Conservation (phyloP, 1,140 invertebrate species). For the Sinonovacula constricta region DNA sequence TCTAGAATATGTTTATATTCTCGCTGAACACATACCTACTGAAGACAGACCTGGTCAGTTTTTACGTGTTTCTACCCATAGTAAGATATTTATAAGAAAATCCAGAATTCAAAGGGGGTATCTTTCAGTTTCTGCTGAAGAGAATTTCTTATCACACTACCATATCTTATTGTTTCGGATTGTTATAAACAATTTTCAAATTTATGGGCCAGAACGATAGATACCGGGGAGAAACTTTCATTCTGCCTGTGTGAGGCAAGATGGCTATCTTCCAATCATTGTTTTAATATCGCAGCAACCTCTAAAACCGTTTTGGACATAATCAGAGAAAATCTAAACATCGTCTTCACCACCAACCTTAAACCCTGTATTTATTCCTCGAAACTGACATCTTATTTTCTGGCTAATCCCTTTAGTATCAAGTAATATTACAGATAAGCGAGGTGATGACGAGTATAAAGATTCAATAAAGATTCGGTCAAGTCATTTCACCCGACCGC, state of each 20-base stretch:
- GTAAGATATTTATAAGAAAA: background rate
- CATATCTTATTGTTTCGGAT: slow-evolving; percentile 46
- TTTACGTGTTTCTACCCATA: background rate
- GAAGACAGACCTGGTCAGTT: too few species aligned
- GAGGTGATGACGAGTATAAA: slow-evolving; percentile 46
- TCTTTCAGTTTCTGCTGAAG: background rate
- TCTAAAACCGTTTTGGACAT: background rate
- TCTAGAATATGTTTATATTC: too few species aligned
- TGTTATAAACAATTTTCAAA: slow-evolving; percentile 53
- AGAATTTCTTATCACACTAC: background rate
- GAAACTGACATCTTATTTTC: slow-evolving; percentile 50
- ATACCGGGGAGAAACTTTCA: slow-evolving; percentile 21
- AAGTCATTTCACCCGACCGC: slow-evolving; percentile 28
- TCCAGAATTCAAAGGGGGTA: background rate
- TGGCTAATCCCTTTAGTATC: slow-evolving; percentile 45
- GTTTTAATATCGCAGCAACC: slow-evolving; percentile 48
- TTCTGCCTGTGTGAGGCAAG: slow-evolving; percentile 20
- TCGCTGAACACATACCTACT: too few species aligned
- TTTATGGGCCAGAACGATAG: slow-evolving; percentile 27
- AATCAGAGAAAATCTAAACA: slow-evolving; percentile 17
- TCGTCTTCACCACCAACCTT: slow-evolving; percentile 32
- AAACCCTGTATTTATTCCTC: slow-evolving; percentile 36
- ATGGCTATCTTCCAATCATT: slow-evolving; percentile 43
- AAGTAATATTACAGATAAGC: slow-evolving; percentile 53
- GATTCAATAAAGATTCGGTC: slow-evolving; percentile 52